Base-by-base conservation (phyloP, 2,797 vertebrate species). In the Coilia nasus region DNA sequence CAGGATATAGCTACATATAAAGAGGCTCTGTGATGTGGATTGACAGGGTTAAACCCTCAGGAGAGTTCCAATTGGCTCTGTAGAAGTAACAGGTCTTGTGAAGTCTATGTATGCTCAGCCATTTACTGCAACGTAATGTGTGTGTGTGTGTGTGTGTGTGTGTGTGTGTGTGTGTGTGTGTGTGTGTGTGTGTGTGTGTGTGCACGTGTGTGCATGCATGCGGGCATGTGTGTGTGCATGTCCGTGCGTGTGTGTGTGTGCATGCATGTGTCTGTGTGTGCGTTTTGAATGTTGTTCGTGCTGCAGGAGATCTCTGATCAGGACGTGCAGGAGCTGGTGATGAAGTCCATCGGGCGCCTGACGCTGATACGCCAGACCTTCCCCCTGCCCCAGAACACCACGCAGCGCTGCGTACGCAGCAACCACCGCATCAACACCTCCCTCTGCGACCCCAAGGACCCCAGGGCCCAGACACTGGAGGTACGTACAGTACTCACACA, bases 361-460 rank as follows among this genome's bases (percentile, higher is more conserved):
- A 99, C 98, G 3, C 92, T 99, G 91, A 96, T 99, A 91, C 96
- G 98, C 0, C 98, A 99, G 95, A 97, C 96, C 0, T 99, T 99
- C 94, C 97, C 97, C 81, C 94, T 98, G 85, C 96, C 98, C n/a
- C 97, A 98, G 88, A 99, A 99, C 90, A 91, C 94, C 88, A 98
- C 96, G 88, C 98, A 99, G 91, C 96, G 97, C 86, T 99, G 98
- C 92, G 97, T 97, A 91, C 97, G 97, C 92, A 97, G 96, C 93
- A 99, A 97, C 95, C 98, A 99, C 94, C 95, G 97, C 88, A 99
- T 99, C 92, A 98, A 98, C 94, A 97, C 96, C 82, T 97, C 97
- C 56, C 92, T 99, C 71, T 99, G 98, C 89, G 98, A 99, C 95
- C 97, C 97, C 0, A 99, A 99, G 92, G 98, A 97, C 90, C 95